Percentiles rank a stretch among this genome's conserved stretches.
Evolutionary conservation across 2,797 vertebrate species (phyloP).

Genomic region (Echeneis naucrates): DNA sequence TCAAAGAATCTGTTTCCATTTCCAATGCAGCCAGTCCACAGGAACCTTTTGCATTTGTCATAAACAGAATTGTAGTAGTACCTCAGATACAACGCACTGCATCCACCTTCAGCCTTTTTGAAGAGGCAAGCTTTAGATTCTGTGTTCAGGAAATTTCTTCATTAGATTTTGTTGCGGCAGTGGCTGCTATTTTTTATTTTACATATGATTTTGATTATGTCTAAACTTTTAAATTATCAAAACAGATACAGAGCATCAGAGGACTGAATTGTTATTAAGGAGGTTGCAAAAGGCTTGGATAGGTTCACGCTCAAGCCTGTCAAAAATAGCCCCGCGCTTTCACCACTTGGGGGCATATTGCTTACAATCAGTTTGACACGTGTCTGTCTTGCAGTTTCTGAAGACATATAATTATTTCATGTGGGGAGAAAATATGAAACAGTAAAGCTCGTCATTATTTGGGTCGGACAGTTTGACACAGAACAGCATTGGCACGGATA

Average conservation of each 20-base stretch:
- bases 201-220: too few species aligned
- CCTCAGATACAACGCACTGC: slow-evolving; percentile 28
- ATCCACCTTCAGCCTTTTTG: slow-evolving; percentile 46
- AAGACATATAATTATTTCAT: neutral
- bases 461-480: neutral
- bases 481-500: neutral
- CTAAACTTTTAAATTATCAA: neutral
- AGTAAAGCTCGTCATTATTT: neutral
- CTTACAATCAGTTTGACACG: slow-evolving; percentile 16
- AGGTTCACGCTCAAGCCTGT: neutral
- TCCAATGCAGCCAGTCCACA: slow-evolving; percentile 72
- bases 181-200: neutral
- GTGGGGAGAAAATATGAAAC: neutral
- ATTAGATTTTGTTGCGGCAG: neutral
- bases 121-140: slow-evolving; percentile 46
- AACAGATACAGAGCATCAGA: neutral
- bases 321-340: slow-evolving; percentile 18
- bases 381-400: neutral
- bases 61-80: slow-evolving; percentile 74
- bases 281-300: neutral
- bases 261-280: neutral
- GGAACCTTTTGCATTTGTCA: slow-evolving; percentile 74
- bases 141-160: slow-evolving; percentile 50
- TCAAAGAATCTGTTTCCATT: slow-evolving; percentile 82
- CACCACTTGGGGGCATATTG: slow-evolving; percentile 67